Evolutionary conservation across 2,888 invertebrate species (phyloP).

Genomic region (Philhelius pedissequus): DNA sequence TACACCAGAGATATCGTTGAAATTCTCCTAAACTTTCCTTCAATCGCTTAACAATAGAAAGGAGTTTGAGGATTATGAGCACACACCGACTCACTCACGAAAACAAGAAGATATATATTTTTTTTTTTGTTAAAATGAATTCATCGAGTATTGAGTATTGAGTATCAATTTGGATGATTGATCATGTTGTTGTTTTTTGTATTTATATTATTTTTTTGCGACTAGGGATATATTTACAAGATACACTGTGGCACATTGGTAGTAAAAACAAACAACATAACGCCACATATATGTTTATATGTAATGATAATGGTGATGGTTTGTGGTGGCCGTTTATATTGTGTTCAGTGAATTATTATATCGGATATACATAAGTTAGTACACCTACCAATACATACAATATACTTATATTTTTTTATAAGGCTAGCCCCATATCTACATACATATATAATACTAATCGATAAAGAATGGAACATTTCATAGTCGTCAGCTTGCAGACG

Average conservation of each 20-base stretch:
- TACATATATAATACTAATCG: neutral
- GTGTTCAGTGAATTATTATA: constrained; percentile 33
- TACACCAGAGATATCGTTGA: neutral
- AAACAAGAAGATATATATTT: constrained; percentile 30
- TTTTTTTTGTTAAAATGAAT: constrained; percentile 38
- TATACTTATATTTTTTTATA: neutral
- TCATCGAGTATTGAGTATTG: constrained; percentile 55
- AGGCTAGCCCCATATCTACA: neutral
- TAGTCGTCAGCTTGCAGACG: neutral
- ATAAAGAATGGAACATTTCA: neutral
- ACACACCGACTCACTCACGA: neutral
- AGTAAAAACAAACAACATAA: constrained; percentile 20
- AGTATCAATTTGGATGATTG: constrained; percentile 64
- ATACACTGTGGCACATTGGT: constrained; percentile 25
- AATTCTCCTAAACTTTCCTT: neutral
- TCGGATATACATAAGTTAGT: constrained; percentile 16
- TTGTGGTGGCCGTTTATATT: constrained; percentile 55
- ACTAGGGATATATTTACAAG: constrained; percentile 45
- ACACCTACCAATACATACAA: neutral
- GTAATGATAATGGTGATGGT: constrained; percentile 11
- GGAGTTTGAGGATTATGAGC: neutral
- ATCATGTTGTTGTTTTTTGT: constrained; percentile 38
- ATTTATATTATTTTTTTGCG: neutral
- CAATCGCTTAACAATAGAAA: neutral
- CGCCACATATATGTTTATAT: neutral